Evolutionary conservation across 2,797 vertebrate genomes (phyloP).

Genomic region (Sebastes flavidus): DNA sequence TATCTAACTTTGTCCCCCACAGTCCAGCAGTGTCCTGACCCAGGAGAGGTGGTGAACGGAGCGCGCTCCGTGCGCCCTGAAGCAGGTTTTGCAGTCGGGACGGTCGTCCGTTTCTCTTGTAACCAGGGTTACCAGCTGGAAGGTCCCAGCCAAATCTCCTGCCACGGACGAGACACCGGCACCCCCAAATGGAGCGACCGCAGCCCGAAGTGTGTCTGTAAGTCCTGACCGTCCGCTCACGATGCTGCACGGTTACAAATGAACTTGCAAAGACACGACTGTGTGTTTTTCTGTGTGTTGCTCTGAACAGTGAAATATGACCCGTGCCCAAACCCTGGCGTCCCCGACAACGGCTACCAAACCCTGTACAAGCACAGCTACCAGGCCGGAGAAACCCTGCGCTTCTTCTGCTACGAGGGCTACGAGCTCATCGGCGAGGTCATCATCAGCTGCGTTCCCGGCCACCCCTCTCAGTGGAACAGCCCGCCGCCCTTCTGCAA

Average conservation of each 20-base stretch:
- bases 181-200: conserved; percentile 95
- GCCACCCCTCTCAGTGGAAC: conserved; percentile 94
- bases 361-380: conserved; percentile 94
- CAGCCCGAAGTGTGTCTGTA: conserved; percentile 93
- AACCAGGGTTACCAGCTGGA: conserved; percentile 92
- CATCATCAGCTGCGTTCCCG: conserved; percentile 91
- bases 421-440: conserved; percentile 94
- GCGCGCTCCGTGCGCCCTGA: conserved; percentile 88
- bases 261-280: neutral
- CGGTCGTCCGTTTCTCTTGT: conserved; percentile 91
- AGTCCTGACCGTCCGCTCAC: conserved; percentile 66
- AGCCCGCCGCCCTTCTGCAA: conserved; percentile 93
- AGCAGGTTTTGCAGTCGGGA: conserved; percentile 88
- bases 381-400: conserved; percentile 92
- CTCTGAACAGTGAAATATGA: conserved; percentile 86
- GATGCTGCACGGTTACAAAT: neutral
- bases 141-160: conserved; percentile 89
- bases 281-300: conserved; percentile 7
- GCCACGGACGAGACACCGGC: conserved; percentile 90
- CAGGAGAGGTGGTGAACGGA: conserved; percentile 91
- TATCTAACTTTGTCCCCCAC: conserved; percentile 4
- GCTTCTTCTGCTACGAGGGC: conserved; percentile 95
- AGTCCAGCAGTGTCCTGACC: conserved; percentile 93
- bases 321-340: conserved; percentile 92
- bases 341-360: conserved; percentile 94